Evolutionary conservation across 2,888 invertebrate genomes (phyloP).

Genomic region (Xylota segnis): DNA sequence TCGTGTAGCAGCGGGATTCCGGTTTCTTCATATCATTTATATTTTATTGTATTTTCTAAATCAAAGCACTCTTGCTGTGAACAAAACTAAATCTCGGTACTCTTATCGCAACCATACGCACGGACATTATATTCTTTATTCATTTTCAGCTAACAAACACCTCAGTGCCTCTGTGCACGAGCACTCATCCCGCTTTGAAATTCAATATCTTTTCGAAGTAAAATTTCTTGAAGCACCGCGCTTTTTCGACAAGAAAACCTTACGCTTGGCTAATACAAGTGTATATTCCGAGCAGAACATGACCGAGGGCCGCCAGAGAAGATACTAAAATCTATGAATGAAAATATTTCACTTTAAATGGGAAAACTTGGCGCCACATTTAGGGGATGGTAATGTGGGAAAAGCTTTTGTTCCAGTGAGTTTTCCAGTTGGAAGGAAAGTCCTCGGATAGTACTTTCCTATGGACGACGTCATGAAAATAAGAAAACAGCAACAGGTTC

Average conservation of each 20-base stretch:
- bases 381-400: conserved; percentile 9
- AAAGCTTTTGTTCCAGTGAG: conserved; percentile 67
- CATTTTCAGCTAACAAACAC: conserved; percentile 18
- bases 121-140: conserved; percentile 22
- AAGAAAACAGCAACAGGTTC: conserved; percentile 58
- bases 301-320: conserved; percentile 51
- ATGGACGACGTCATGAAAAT: conserved; percentile 3
- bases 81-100: conserved; percentile 13
- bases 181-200: conserved; percentile 18
- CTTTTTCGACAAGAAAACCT: conserved; percentile 17
- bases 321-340: conserved; percentile 71
- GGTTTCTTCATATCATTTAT: conserved; percentile 5
- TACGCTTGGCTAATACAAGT: not conserved
- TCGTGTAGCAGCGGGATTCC: not conserved
- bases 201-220: conserved; percentile 11
- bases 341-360: conserved; percentile 62
- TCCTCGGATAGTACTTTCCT: conserved; percentile 22
- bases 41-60: conserved; percentile 14
- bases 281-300: conserved; percentile 43
- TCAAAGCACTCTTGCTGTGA: not conserved
- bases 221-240: conserved; percentile 13
- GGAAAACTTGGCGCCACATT: conserved; percentile 50
- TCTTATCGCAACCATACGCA: conserved; percentile 8
- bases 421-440: conserved; percentile 29
- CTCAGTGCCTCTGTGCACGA: not conserved